These are phyloP conservation scores for Scartelaos histophorus DNA, from an alignment of 2,113 vertebrate genomes.

Conservation along the genomic window DNA sequence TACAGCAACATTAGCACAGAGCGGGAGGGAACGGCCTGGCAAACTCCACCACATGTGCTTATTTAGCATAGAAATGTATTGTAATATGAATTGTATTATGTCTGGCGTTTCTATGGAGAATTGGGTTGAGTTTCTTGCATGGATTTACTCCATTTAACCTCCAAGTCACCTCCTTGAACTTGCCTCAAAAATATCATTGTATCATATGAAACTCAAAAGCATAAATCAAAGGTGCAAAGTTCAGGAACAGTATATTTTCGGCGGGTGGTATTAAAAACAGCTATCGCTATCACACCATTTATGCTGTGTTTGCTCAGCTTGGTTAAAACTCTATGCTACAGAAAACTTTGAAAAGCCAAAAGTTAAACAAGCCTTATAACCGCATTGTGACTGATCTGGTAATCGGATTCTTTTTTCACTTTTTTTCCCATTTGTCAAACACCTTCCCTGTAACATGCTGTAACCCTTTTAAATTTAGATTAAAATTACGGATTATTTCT, in stretches of 20 bases:
- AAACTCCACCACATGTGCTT: constrained; percentile 31
- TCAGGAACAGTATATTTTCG: constrained; percentile 50
- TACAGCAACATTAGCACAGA: too few relatives aligned
- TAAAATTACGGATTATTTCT: constrained; percentile 48
- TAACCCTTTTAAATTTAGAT: constrained; percentile 69
- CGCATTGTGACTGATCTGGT: constrained; percentile 55
- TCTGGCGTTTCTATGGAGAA: constrained; percentile 32
- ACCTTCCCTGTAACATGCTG: constrained; percentile 66
- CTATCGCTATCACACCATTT: constrained; percentile 57
- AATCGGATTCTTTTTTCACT: constrained; percentile 50
- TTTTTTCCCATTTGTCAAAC: constrained; percentile 59
- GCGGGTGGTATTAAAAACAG: constrained; percentile 66
- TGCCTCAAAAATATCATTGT: constrained; percentile 18
- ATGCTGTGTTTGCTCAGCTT: constrained; percentile 69
- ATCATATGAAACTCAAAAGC: constrained; percentile 11
- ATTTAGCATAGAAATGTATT: constrained; percentile 33
- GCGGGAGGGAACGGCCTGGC: too few relatives aligned
- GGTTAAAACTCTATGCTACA: constrained; percentile 59
- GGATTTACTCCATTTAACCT: constrained; percentile 20
- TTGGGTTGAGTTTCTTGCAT: constrained; percentile 8
- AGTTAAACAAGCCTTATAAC: constrained; percentile 55
- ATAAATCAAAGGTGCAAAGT: constrained; percentile 30
- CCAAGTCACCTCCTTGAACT: constrained; percentile 19
- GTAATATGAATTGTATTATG: constrained; percentile 21
- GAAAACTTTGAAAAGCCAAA: constrained; percentile 61